Evolutionary conservation across 2,888 invertebrate genomes (phyloP).

Genomic region (Eupithecia tripunctaria): DNA sequence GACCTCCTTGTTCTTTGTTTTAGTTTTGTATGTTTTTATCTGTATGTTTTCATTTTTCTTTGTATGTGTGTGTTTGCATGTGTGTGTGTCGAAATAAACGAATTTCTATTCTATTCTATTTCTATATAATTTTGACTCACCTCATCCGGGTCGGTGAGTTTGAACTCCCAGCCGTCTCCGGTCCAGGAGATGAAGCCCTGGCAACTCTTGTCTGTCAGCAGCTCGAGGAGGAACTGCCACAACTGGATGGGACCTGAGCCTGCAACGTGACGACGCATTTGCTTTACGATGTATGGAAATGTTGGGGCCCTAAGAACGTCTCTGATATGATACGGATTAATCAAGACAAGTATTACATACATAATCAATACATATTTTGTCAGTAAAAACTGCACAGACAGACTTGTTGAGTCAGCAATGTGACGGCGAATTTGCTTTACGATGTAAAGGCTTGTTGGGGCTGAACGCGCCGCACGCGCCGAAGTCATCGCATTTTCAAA

Average conservation of each 20-base stretch:
- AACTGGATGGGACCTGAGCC: constrained; percentile 98
- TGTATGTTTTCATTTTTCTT: too few species aligned
- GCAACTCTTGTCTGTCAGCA: constrained; percentile 97
- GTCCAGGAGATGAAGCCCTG: constrained; percentile 99
- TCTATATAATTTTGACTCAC: constrained; percentile 70
- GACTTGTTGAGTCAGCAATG: constrained; percentile 94
- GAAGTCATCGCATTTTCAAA: too few species aligned
- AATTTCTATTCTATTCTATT: too few species aligned
- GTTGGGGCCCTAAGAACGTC: constrained; percentile 11
- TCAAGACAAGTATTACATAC: neutral
- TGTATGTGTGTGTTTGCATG: too few species aligned
- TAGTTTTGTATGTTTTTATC: too few species aligned
- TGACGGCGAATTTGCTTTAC: constrained; percentile 77
- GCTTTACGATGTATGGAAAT: constrained; percentile 77
- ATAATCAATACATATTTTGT: too few species aligned
- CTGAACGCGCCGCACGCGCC: too few species aligned
- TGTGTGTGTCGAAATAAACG: too few species aligned
- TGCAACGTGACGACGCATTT: constrained; percentile 74
- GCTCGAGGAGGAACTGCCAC: constrained; percentile 98
- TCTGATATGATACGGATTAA: neutral
- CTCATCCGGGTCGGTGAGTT: constrained; percentile 98
- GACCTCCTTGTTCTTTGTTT: too few species aligned
- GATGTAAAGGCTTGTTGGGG: constrained; percentile 54
- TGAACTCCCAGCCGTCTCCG: constrained; percentile 99
- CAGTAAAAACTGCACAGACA: constrained; percentile 61